Evolutionary conservation across 2,113 vertebrate species (phyloP).

Genomic region (Trematomus loennbergii): DNA sequence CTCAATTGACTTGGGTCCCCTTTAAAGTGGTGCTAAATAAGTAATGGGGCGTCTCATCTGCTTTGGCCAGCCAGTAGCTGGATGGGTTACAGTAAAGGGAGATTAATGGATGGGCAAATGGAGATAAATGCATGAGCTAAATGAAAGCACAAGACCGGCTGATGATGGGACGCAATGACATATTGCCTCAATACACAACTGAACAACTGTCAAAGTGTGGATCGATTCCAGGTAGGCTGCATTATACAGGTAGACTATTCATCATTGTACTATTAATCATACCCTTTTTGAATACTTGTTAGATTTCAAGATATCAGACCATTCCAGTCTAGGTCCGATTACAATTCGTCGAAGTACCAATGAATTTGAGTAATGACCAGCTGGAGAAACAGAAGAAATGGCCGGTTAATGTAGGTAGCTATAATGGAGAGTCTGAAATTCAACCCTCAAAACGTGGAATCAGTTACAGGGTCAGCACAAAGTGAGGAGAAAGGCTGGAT

Average conservation of each 20-base stretch:
- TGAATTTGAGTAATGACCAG: slow-evolving; percentile 35
- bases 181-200: slow-evolving; percentile 10
- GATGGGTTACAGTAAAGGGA: slow-evolving; percentile 75
- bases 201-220: slow-evolving; percentile 33
- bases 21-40: slow-evolving; percentile 82
- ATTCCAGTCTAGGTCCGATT: background rate
- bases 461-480: slow-evolving; percentile 16
- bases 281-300: slow-evolving; percentile 1
- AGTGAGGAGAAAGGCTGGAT: slow-evolving; percentile 10
- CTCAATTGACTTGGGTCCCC: slow-evolving; percentile 71
- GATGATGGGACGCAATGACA: slow-evolving; percentile 41
- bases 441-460: background rate
- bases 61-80: slow-evolving; percentile 56
- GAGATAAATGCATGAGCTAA: slow-evolving; percentile 64
- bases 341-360: slow-evolving; percentile 26
- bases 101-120: slow-evolving; percentile 72
- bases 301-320: background rate
- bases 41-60: slow-evolving; percentile 78
- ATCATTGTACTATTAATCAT: slow-evolving; percentile 11
- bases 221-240: slow-evolving; percentile 8
- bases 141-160: slow-evolving; percentile 21
- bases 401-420: background rate
- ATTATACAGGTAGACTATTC: slow-evolving; percentile 3
- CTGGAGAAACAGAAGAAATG: background rate
- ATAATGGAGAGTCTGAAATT: slow-evolving; percentile 17